These are phyloP conservation scores for Loris lydekkerianus DNA, from an alignment of 2,797 vertebrate species.

Conservation along the genomic window DNA sequence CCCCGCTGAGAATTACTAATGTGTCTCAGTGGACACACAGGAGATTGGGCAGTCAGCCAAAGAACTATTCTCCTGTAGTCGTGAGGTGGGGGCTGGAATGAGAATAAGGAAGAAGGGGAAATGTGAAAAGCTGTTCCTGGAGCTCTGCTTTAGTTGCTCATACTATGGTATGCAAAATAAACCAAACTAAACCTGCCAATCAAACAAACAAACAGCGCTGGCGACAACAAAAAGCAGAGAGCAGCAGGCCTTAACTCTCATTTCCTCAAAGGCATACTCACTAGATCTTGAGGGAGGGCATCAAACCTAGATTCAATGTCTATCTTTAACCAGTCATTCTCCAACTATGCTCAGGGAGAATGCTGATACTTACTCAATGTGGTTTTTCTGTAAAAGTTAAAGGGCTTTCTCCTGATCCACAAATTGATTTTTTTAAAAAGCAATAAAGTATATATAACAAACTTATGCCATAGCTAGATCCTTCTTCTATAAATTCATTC, in stretches of 20 bases:
- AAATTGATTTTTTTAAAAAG: background rate
- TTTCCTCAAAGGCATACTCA: background rate
- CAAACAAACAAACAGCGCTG: background rate
- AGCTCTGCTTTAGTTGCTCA: conserved; percentile 36
- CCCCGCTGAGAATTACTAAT: background rate
- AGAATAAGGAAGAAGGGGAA: background rate
- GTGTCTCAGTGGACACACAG: background rate
- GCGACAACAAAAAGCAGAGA: background rate
- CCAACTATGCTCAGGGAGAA: background rate
- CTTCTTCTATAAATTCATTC: background rate
- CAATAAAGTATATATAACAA: background rate
- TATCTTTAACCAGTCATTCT: background rate
- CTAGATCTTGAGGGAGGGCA: background rate
- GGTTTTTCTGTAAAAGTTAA: background rate
- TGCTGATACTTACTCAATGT: background rate
- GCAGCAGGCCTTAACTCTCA: background rate
- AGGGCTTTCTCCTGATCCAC: background rate
- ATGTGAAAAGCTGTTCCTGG: conserved; percentile 27
- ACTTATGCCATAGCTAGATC: background rate
- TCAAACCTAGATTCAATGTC: background rate
- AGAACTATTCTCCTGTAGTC: conserved; percentile 54
- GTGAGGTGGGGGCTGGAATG: conserved; percentile 1
- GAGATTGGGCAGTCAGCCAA: conserved; percentile 38
- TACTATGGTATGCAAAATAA: background rate
- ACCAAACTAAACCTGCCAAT: background rate